Conservation (phyloP, 2,888 invertebrate genomes). For the Scaptomyza polygonia region DNA sequence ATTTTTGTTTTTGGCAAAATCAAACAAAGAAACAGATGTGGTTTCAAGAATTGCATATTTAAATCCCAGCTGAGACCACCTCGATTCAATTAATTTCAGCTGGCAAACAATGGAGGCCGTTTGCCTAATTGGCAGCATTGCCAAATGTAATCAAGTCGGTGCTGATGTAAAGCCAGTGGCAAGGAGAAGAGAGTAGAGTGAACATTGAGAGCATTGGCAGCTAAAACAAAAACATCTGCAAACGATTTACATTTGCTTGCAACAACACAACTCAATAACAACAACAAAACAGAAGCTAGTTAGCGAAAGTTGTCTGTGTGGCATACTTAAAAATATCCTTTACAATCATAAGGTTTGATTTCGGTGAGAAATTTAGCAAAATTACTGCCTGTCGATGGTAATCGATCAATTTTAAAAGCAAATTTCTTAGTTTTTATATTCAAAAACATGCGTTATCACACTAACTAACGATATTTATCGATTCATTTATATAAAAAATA, state of each 20-base stretch:
- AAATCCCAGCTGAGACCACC: constrained; percentile 69
- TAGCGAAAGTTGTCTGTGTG: neutral
- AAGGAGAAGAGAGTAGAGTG: neutral
- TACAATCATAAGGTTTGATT: neutral
- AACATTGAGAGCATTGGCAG: constrained; percentile 23
- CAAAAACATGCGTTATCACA: neutral
- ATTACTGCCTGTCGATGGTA: too few species aligned
- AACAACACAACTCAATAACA: constrained; percentile 49
- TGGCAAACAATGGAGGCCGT: constrained; percentile 67
- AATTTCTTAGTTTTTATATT: neutral
- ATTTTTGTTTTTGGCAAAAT: neutral
- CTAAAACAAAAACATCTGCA: constrained; percentile 51
- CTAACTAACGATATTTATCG: neutral
- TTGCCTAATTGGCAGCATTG: constrained; percentile 66
- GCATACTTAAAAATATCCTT: too few species aligned
- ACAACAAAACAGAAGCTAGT: constrained; percentile 5
- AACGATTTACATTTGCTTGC: constrained; percentile 56
- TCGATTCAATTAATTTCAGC: constrained; percentile 76
- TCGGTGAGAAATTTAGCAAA: too few species aligned
- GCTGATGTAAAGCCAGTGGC: neutral
- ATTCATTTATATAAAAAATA: neutral
- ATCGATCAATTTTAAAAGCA: too few species aligned
- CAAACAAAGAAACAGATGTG: constrained; percentile 16
- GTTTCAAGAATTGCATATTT: constrained; percentile 47
- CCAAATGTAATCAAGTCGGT: constrained; percentile 66